Evolutionary conservation across 2,113 vertebrate species (phyloP), one percentile per base, ranked within the genome.

Genomic region (Xiphias gladius): DNA sequence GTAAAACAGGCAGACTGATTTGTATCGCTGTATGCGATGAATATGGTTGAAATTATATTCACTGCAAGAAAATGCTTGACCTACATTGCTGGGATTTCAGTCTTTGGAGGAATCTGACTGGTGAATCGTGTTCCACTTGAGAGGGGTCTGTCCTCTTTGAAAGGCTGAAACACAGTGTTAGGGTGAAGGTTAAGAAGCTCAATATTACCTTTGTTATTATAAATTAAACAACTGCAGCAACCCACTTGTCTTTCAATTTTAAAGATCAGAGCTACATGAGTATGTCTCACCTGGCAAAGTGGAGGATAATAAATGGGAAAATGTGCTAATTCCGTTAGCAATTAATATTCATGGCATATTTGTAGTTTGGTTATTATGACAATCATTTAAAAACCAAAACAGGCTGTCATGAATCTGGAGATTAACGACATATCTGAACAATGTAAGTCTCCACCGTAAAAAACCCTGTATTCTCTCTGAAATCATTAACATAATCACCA

Each of bases 51-150:
- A 59, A 71, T 84, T 61, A 43, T 13, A 80, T 76, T 57, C 41
- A 70, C 54, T 50, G 39, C 37, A 61, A 32, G 7, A 71, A 63
- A 64, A 52, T 67, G 48, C 6, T 22, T 88, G 76, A 80, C 80
- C 86, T 76, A 88, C 70, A 82, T 88, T 77, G 10, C 62, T 55
- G 13, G 8, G 35, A 59, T 61, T 52, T 58, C 12, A 72, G 46
- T 79, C 76, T 62, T 58, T 52, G 54, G 58, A 69, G 70, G 43
- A 83, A 43, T 78, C 43, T 58, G 30, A 87, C 79, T 74, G 84
- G 54, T 50, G 68, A 88, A 86, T 79, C 2, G 0, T 76, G 80
- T 32, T 76, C 54, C 63, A 17, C 76, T 78, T 70, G 11, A 1
- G 32, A 19, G 48, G 4, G n/a, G 41, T 5, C 28, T 3, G 0